A percentile compares a stretch with the other conserved stretches of the same genome.
These are phyloP conservation scores for Drosophila eohydei DNA, from an alignment of 2,888 invertebrate genomes.

Conservation along the genomic window DNA sequence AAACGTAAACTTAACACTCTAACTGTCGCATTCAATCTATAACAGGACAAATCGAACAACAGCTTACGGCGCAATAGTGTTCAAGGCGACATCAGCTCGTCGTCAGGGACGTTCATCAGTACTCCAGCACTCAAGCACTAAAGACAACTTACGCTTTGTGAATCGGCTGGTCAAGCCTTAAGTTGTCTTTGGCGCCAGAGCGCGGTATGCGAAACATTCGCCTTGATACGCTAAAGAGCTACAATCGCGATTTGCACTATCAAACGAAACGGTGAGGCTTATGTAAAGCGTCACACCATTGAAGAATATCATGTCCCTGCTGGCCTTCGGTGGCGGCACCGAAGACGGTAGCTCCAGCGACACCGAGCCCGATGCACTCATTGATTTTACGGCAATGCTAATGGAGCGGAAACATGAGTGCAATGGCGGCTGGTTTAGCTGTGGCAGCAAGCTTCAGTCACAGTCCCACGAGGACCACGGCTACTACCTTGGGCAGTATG, in stretches of 20 bases:
- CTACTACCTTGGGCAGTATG: conserved; percentile 89
- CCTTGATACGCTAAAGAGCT: conserved; percentile 36
- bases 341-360: conserved; percentile 52
- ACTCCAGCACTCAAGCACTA: conserved; percentile 11
- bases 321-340: conserved; percentile 40
- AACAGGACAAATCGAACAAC: conserved; percentile 15
- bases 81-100: not conserved
- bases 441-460: conserved; percentile 42
- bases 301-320: conserved; percentile 55
- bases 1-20: not conserved
- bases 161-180: not conserved
- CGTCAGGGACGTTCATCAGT: conserved; percentile 1
- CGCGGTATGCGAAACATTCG: conserved; percentile 51
- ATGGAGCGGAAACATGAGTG: conserved; percentile 41
- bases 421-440: conserved; percentile 34
- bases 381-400: conserved; percentile 70
- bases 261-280: conserved; percentile 47
- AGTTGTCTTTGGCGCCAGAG: conserved; percentile 8
- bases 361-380: conserved; percentile 64
- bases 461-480: conserved; percentile 39
- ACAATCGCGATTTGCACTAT: conserved; percentile 22
- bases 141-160: not conserved
- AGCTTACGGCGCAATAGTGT: conserved; percentile 3
- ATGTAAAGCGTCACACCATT: conserved; percentile 26
- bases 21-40: not conserved